Percentiles rank a stretch among this genome's conserved stretches.
These are phyloP conservation scores for Eugnorisma glareosa DNA, from an alignment of 2,888 invertebrate species.

Conservation along the genomic window DNA sequence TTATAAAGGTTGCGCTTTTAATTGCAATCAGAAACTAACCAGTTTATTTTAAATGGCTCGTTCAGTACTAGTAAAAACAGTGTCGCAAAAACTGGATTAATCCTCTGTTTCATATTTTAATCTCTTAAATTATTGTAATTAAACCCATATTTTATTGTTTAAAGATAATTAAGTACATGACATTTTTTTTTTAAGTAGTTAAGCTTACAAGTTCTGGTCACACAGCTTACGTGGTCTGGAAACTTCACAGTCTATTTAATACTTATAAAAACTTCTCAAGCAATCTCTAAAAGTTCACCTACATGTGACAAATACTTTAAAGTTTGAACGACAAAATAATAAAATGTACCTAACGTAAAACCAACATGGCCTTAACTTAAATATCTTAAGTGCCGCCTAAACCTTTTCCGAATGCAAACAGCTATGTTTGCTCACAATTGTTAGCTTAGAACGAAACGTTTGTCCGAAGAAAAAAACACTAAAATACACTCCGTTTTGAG, in stretches of 20 bases:
- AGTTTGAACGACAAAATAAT: constrained; percentile 50
- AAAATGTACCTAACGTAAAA: constrained; percentile 53
- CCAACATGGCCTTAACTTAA: constrained; percentile 69
- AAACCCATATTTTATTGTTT: constrained; percentile 30
- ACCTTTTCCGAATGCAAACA: constrained; percentile 82
- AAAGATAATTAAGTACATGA: neutral
- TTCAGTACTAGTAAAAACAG: neutral
- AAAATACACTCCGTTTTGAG: constrained; percentile 63
- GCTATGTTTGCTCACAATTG: constrained; percentile 79
- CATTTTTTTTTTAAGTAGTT: neutral
- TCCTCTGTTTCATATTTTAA: constrained; percentile 18
- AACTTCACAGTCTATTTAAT: constrained; percentile 6
- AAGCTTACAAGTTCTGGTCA: neutral
- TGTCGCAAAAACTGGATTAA: constrained; percentile 37
- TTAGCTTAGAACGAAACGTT: constrained; percentile 78
- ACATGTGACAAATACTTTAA: constrained; percentile 43
- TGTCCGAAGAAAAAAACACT: constrained; percentile 68
- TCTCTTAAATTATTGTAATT: constrained; percentile 22
- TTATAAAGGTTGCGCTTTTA: constrained; percentile 32
- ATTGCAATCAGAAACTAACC: constrained; percentile 39
- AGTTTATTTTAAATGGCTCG: constrained; percentile 18
- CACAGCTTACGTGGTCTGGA: no score
- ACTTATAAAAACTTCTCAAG: constrained; percentile 8
- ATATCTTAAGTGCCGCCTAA: constrained; percentile 77
- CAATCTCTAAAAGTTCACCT: constrained; percentile 23